These are phyloP conservation scores for Guaruba guarouba DNA, from an alignment of 2,113 vertebrate genomes.

Conservation along the genomic window DNA sequence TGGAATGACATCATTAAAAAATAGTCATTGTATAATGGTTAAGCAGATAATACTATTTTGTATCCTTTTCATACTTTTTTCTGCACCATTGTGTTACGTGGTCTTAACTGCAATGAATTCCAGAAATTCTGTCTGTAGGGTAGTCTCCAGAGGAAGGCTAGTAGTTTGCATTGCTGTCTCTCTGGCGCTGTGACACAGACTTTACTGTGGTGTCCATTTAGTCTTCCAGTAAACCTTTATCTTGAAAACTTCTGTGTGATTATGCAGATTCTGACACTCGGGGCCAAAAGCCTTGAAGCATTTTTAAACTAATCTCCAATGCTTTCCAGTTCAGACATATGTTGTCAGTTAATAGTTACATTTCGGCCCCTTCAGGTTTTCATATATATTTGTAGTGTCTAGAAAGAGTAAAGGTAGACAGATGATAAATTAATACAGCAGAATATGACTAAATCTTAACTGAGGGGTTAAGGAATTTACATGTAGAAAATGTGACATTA, in stretches of 20 bases:
- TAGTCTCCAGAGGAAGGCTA: background rate
- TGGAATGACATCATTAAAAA: background rate
- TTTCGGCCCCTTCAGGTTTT: background rate
- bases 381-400: background rate
- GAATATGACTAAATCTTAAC: background rate
- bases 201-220: background rate
- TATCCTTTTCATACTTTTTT: background rate
- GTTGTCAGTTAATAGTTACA: background rate
- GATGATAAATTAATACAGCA: background rate
- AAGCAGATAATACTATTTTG: background rate
- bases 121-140: background rate
- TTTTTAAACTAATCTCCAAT: background rate
- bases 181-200: fast-evolving
- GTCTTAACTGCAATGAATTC: background rate
- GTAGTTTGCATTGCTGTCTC: background rate
- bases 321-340: background rate
- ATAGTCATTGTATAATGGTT: background rate
- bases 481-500: background rate
- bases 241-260: background rate
- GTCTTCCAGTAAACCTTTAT: background rate
- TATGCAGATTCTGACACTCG: background rate
- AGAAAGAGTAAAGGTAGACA: background rate
- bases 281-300: background rate
- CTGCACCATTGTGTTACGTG: background rate
- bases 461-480: background rate